A percentile compares a stretch with the other conserved stretches of the same genome.
These are phyloP conservation scores for Odontamblyopus rebecca DNA, from an alignment of 2,797 vertebrate species.

Conservation along the genomic window DNA sequence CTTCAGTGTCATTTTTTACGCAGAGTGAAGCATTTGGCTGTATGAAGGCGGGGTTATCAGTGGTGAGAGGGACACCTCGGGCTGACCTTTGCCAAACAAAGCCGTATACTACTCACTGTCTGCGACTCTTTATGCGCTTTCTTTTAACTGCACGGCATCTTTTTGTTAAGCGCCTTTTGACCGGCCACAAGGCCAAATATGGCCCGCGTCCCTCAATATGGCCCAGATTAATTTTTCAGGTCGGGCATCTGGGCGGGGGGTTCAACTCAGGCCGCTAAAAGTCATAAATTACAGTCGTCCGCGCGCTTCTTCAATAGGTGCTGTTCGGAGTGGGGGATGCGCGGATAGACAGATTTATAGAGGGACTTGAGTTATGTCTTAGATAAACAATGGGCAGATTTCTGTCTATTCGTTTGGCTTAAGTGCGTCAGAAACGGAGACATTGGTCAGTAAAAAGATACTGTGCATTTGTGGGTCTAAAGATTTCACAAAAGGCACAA, in stretches of 20 bases:
- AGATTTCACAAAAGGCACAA: not conserved
- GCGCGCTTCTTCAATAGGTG: slow-evolving; percentile 43
- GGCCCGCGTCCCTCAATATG: slow-evolving; percentile 64
- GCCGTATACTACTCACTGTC: slow-evolving; percentile 74
- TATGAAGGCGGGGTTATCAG: slow-evolving; percentile 27
- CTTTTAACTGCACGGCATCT: slow-evolving; percentile 47
- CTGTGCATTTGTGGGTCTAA: not conserved
- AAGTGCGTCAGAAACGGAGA: not conserved
- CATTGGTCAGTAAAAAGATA: not conserved
- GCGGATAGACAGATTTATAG: slow-evolving; percentile 22
- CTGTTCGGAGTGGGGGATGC: slow-evolving; percentile 19
- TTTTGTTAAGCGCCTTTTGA: slow-evolving; percentile 54
- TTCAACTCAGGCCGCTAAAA: slow-evolving; percentile 52
- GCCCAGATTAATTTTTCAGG: slow-evolving; percentile 71
- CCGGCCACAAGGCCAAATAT: slow-evolving; percentile 71
- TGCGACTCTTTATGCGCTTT: slow-evolving; percentile 65
- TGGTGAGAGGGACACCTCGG: slow-evolving; percentile 80
- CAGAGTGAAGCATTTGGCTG: slow-evolving; percentile 15
- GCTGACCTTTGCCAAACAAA: slow-evolving; percentile 72
- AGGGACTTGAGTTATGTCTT: slow-evolving; percentile 18
- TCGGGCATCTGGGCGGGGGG: slow-evolving; percentile 62
- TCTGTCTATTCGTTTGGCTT: not conserved
- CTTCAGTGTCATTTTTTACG: slow-evolving; percentile 54
- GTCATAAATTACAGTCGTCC: slow-evolving; percentile 70
- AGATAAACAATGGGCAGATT: slow-evolving; percentile 22